Conservation (phyloP, 2,113 vertebrate species). For the Diadophis punctatus region DNA sequence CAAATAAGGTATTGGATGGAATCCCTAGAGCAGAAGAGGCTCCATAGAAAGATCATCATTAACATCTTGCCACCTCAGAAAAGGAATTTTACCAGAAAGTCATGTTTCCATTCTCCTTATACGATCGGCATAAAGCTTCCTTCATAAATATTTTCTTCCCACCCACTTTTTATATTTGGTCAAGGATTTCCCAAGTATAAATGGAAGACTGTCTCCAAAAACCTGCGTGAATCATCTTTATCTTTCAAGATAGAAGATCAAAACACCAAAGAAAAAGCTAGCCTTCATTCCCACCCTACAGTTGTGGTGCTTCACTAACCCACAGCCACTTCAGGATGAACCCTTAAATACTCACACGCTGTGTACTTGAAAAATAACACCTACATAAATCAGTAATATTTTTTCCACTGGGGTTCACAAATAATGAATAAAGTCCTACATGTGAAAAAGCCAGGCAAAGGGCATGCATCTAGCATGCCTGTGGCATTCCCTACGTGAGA, state of each 20-base stretch:
- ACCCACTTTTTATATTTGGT: conserved; percentile 25
- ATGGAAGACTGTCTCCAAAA: conserved; percentile 26
- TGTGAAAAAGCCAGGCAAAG: background rate
- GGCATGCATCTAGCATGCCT: background rate
- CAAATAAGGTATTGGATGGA: background rate
- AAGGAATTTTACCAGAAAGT: background rate
- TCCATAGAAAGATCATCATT: background rate
- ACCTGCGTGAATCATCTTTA: background rate
- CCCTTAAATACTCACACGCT: conserved; percentile 6
- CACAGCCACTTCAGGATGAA: background rate
- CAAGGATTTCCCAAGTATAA: accelerated
- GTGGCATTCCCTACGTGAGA: background rate
- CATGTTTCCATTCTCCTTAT: background rate
- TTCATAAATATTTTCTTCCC: background rate
- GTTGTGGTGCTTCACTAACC: background rate
- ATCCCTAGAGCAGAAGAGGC: background rate
- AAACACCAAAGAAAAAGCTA: conserved; percentile 21
- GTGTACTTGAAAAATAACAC: background rate
- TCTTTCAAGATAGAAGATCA: conserved; percentile 17
- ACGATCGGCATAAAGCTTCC: background rate
- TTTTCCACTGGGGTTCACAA: conserved; percentile 41
- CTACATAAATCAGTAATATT: conserved; percentile 42
- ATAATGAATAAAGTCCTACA: background rate
- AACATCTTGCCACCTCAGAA: background rate
- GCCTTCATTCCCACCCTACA: background rate